Evolutionary conservation across 2,888 invertebrate species (phyloP).

Genomic region (Phaonia tiefii): DNA sequence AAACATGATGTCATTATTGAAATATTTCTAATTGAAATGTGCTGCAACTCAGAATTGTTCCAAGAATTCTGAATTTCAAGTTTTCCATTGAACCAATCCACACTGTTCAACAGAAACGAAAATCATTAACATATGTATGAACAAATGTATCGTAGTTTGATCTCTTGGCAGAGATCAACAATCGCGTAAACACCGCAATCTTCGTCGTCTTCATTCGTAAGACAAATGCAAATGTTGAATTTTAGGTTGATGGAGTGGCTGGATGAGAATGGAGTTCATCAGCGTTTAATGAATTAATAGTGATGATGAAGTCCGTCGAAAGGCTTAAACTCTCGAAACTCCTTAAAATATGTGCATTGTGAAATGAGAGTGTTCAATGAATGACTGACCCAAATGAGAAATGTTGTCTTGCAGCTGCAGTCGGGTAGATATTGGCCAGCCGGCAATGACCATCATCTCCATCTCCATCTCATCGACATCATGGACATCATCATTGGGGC

Average conservation of each 20-base stretch:
- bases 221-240: no score
- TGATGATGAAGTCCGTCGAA: slow-evolving; percentile 19
- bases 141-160: no score
- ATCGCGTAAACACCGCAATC: no score
- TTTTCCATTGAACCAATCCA: no score
- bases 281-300: slow-evolving; percentile 56
- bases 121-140: not conserved
- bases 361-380: not conserved
- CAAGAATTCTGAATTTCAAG: no score
- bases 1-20: no score
- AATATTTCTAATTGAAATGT: no score
- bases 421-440: not conserved
- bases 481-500: no score
- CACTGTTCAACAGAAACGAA: no score
- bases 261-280: slow-evolving; percentile 43
- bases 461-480: not conserved
- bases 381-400: slow-evolving; percentile 6
- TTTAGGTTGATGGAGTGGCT: not conserved
- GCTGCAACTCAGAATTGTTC: no score
- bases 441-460: not conserved
- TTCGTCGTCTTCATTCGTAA: no score
- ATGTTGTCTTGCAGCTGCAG: not conserved
- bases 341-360: not conserved
- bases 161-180: no score
- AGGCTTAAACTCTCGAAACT: not conserved